Base-by-base conservation (phyloP, 2,888 invertebrate species). In the Rhagophthalmus giganteus region DNA sequence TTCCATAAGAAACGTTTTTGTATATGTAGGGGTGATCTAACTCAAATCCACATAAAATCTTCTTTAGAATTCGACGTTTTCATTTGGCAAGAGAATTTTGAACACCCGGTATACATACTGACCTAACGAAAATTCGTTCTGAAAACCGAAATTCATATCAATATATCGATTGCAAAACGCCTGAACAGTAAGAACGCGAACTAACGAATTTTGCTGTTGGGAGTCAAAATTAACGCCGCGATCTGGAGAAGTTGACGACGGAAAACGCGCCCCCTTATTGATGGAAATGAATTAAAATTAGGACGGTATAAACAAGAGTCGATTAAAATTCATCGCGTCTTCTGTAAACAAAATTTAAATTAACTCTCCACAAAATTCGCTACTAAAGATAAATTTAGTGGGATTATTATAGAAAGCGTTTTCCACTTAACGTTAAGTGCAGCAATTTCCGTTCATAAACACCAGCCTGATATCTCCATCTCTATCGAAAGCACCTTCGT, bases 341-440 rank as follows among this genome's bases (percentile, higher is more conserved):
- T 63, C 57, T 63, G 65, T 60, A 67, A 69, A 68, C 67, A 69
- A 66, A 68, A 69, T 69, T 69, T 64, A 68, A 70, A 69, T 68
- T 67, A 66, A 63, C 65, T 64, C 64, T 60, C 60, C 61, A 62
- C 62, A 59, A 63, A 62, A 61, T 63, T 60, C 60, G 59, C 58
- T 54, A 62, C 64, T 69, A 68, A 69, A 71, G 71, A 73, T 71
- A 71, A 71, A 71, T 73, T 72, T 71, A 71, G 69, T 61, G 65
- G 69, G 69, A 71, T 72, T 72, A 72, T 70, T 71, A 69, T 63
- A 66, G 69, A 61, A 59, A 72, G 69, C 67, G 68, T 65, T 72
- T 71, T 72, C 69, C 71, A 72, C 71, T 73, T 71, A 71, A 66
- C 63, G 63, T 64, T 67, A 72, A 71, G 71, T 70, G 72, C 68